Conservation (phyloP, 2,888 invertebrate genomes). For the Oegoconia quadripuncta region DNA sequence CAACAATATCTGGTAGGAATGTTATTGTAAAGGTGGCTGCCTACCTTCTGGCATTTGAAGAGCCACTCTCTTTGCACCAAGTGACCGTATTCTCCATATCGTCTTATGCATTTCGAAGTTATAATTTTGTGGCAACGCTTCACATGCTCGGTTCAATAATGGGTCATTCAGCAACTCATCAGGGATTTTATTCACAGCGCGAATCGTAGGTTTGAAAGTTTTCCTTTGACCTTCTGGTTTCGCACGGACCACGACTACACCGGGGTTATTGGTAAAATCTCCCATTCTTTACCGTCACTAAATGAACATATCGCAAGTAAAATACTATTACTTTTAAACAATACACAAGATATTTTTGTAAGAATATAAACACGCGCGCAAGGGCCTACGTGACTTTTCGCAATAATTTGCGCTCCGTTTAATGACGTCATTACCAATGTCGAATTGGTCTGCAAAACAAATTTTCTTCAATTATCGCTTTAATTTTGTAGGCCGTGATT, state of each 20-base stretch:
- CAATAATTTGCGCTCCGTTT: slow-evolving; percentile 38
- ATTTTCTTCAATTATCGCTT: no score
- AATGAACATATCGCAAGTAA: slow-evolving; percentile 9
- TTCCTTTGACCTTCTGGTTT: slow-evolving; percentile 85
- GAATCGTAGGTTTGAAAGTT: slow-evolving; percentile 86
- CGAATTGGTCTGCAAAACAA: slow-evolving; percentile 11
- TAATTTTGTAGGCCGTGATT: no score
- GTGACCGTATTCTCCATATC: slow-evolving; percentile 94
- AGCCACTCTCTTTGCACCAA: slow-evolving; percentile 92
- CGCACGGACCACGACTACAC: slow-evolving; percentile 85
- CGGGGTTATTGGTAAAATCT: slow-evolving; percentile 49
- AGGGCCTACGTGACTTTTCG: slow-evolving; percentile 74
- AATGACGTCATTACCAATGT: slow-evolving; percentile 9
- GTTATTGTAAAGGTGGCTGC: slow-evolving; percentile 3
- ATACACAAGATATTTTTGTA: slow-evolving; percentile 38
- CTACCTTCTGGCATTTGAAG: slow-evolving; percentile 97
- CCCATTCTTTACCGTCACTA: slow-evolving; percentile 42
- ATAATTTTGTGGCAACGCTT: slow-evolving; percentile 93
- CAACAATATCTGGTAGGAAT: background rate
- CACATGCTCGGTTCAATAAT: slow-evolving; percentile 84
- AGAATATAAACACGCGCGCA: slow-evolving; percentile 58
- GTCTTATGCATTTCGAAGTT: slow-evolving; percentile 99
- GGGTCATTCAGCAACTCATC: slow-evolving; percentile 87
- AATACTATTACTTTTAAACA: slow-evolving; percentile 10
- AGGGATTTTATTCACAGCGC: slow-evolving; percentile 88